Evolutionary conservation across 53 echinoderm and acorn worm species (phyloP), one percentile per base, ranked within the genome.

Genomic region (Crossaster papposus): DNA sequence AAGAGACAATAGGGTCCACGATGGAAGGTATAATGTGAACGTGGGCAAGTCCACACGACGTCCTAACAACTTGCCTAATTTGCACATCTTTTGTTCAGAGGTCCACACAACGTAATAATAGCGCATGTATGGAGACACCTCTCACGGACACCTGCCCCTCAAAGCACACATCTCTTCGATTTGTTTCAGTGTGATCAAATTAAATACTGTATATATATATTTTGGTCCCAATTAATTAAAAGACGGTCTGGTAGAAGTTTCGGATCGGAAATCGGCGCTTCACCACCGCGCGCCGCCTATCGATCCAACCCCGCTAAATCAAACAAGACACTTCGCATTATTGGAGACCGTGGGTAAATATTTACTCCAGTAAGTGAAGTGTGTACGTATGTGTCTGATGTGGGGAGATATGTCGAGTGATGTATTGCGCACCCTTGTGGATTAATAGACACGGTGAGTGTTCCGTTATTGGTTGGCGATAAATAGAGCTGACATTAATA

Each of bases 321-420:
- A 68, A 68, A 68, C 68, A 68, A 2, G 29, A 11, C 68, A 26
- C 28, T 44, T 44, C 58, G 58, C 4, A 6, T 5, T 68, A 68
- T 68, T 26, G 26, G 24, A 26, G 68, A 58, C 68, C 68, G 24
- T 26, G 5, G 68, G 68, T 68, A 68, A 68, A 68, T 68, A 68
- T 68, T 68, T 68, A 68, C 68, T 68, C 68, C 68, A 68, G 24
- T 68, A 26, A 68, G 68, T 68, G 68, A 62, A 62, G 62, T 62
- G 68, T 68, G 28, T 68, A 3, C 17, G 12, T 58, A 11, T 58
- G 58, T 18, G n/a, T n/a, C n/a, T n/a, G n/a, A n/a, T n/a, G 58
- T 58, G 68, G 26, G 22, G 22, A 20, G n/a, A 68, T 26, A 26
- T 68, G 68, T 68, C 28, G 68, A 2, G 68, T 68, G 68, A n/a